phyloP scores from a whole-genome alignment of 92 coral and sea anemone species.

The Pocillopora grandis region DNA sequence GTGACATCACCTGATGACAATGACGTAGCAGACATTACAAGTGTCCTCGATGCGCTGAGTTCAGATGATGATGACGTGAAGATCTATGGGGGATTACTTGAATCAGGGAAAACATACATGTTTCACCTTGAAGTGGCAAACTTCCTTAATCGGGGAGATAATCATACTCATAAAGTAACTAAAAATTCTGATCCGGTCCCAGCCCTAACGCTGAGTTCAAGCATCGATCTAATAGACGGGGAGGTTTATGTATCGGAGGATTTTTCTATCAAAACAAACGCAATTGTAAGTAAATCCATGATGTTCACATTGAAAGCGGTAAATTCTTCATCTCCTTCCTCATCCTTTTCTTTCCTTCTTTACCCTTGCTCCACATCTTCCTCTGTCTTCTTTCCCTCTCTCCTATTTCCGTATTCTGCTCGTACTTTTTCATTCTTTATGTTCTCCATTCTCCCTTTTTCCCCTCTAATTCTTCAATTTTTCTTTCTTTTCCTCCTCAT shows the following conservation, averaged over 20 bases:
- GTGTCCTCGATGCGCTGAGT: background rate
- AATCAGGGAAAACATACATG: constrained; percentile 1
- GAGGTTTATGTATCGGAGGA: constrained; percentile 12
- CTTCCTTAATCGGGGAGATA: background rate
- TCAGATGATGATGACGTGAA: background rate
- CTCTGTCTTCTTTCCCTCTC: background rate
- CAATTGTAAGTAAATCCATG: constrained; percentile 7
- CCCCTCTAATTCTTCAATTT: background rate
- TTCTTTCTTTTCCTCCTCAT: background rate
- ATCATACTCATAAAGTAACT: background rate
- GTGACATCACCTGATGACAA: background rate
- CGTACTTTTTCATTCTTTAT: background rate
- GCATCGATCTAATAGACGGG: constrained; percentile 3
- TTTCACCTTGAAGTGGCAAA: constrained; percentile 16
- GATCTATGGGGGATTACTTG: background rate
- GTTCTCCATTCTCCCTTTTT: background rate
- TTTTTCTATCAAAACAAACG: constrained; percentile 12
- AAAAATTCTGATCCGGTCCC: constrained; percentile 33
- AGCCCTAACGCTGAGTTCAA: constrained; percentile 9
- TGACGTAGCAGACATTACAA: background rate
- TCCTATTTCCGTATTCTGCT: background rate
- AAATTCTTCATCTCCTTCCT: background rate
- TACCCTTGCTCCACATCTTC: background rate
- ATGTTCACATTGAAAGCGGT: too few relatives aligned
- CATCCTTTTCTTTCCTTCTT: too few relatives aligned